Conservation (phyloP, 2,888 invertebrate species). For the Drosophila limbata region DNA sequence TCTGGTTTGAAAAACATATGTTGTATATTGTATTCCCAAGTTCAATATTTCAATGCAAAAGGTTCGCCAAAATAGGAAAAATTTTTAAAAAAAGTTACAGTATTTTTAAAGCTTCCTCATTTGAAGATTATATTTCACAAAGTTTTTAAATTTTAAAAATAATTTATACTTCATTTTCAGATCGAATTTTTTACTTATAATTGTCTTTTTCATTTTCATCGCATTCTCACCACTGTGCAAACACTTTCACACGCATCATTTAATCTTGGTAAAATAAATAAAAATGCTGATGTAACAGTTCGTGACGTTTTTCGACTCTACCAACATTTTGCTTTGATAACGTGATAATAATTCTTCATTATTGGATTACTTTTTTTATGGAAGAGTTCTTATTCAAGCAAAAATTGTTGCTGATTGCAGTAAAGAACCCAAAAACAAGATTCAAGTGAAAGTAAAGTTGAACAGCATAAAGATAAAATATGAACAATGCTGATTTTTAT, state of each 20-base stretch:
- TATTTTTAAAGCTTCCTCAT: background rate
- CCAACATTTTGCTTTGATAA: slow-evolving; percentile 39
- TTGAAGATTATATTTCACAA: background rate
- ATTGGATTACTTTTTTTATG: slow-evolving; percentile 38
- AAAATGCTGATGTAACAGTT: slow-evolving; percentile 57
- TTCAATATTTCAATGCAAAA: background rate
- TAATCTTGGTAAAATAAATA: slow-evolving; percentile 22
- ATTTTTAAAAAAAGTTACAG: background rate
- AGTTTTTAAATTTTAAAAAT: too few relatives aligned
- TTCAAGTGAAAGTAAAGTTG: slow-evolving; percentile 52
- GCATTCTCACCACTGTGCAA: slow-evolving; percentile 49
- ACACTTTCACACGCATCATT: slow-evolving; percentile 51
- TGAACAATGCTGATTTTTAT: slow-evolving; percentile 26
- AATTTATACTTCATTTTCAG: background rate
- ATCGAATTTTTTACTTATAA: background rate
- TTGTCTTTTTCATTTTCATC: background rate
- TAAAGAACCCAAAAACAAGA: slow-evolving; percentile 18
- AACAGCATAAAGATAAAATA: slow-evolving; percentile 5
- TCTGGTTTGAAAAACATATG: slow-evolving; percentile 6
- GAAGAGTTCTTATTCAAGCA: slow-evolving; percentile 9
- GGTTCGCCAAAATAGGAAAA: too few relatives aligned
- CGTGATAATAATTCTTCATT: slow-evolving; percentile 56
- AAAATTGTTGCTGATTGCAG: slow-evolving; percentile 42
- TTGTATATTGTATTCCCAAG: slow-evolving; percentile 3
- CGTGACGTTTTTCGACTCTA: slow-evolving; percentile 46